Percentiles rank a stretch among this genome's conserved stretches.
These are phyloP conservation scores for Rhopilema esculentum DNA, from an alignment of 30 jellyfish, hydroid and myxozoan genomes.

Conservation along the genomic window DNA sequence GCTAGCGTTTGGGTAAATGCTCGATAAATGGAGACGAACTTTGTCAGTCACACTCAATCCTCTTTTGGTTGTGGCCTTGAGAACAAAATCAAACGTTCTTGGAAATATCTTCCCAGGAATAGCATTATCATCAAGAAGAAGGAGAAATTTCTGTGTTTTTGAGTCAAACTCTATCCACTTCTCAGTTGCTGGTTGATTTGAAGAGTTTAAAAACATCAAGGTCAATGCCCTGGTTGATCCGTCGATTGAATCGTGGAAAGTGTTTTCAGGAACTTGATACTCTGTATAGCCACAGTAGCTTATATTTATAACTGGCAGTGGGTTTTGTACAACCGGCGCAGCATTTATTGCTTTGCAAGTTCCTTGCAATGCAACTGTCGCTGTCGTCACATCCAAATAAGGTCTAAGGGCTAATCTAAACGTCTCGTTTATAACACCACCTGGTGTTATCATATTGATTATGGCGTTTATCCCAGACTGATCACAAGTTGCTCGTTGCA, in stretches of 20 bases:
- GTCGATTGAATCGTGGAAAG: slow-evolving; percentile 83
- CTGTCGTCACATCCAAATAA: slow-evolving; percentile 19
- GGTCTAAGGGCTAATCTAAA: slow-evolving; percentile 59
- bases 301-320: slow-evolving; percentile 58
- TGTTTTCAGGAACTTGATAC: slow-evolving; percentile 71
- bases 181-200: slow-evolving; percentile 35
- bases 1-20: slow-evolving; percentile 55
- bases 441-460: slow-evolving; percentile 20
- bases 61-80: slow-evolving; percentile 86
- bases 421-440: slow-evolving; percentile 37
- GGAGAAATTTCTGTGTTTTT: slow-evolving; percentile 40
- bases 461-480: slow-evolving; percentile 6
- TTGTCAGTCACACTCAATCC: slow-evolving; percentile 69
- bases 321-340: slow-evolving; percentile 80
- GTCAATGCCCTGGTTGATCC: slow-evolving; percentile 75
- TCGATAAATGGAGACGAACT: slow-evolving; percentile 42
- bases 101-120: slow-evolving; percentile 27
- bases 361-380: slow-evolving; percentile 37
- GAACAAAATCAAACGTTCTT: slow-evolving; percentile 8
- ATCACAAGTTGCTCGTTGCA: slow-evolving; percentile 64
- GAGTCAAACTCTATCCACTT: slow-evolving; percentile 69
- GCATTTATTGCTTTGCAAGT: slow-evolving; percentile 53
- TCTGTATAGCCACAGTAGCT: slow-evolving; percentile 74
- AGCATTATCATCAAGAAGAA: slow-evolving; percentile 27
- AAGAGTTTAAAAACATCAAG: slow-evolving; percentile 51